These are phyloP conservation scores for Agrochola lychnidis DNA, from an alignment of 2,888 invertebrate genomes.

Conservation along the genomic window DNA sequence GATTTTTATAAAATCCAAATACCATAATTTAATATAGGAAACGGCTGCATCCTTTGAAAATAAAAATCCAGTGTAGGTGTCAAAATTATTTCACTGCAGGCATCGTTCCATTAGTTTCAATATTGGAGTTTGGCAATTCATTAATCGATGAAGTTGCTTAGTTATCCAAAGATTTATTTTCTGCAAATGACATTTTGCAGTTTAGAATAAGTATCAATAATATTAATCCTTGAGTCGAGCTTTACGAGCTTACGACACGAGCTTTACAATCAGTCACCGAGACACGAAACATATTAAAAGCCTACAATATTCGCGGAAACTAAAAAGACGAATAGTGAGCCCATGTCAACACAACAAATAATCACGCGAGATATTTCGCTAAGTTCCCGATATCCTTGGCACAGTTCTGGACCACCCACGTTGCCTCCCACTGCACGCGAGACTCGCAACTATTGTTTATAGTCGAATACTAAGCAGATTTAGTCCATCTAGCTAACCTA, in stretches of 20 bases:
- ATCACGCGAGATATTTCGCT: conserved; percentile 60
- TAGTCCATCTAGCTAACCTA: conserved; percentile 38
- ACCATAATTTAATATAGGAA: neutral
- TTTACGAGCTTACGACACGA: neutral
- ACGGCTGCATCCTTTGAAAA: neutral
- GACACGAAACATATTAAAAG: neutral
- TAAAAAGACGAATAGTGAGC: conserved; percentile 27
- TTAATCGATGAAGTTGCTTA: neutral
- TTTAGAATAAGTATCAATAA: neutral
- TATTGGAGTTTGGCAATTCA: neutral
- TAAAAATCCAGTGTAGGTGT: neutral
- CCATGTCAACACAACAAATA: conserved; percentile 48
- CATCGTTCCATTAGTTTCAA: neutral
- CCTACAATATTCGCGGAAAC: neutral
- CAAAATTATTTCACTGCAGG: neutral
- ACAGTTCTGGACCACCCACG: conserved; percentile 79
- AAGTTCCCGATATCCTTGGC: conserved; percentile 83
- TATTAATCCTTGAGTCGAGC: neutral
- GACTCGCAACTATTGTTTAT: conserved; percentile 56
- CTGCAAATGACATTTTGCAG: neutral
- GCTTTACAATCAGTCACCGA: neutral
- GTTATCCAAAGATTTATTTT: neutral
- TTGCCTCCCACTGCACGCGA: conserved; percentile 73
- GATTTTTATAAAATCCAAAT: neutral
- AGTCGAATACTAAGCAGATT: conserved; percentile 51